These are phyloP conservation scores for Helogale parvula DNA, from an alignment of 2,113 vertebrate species.

Conservation along the genomic window DNA sequence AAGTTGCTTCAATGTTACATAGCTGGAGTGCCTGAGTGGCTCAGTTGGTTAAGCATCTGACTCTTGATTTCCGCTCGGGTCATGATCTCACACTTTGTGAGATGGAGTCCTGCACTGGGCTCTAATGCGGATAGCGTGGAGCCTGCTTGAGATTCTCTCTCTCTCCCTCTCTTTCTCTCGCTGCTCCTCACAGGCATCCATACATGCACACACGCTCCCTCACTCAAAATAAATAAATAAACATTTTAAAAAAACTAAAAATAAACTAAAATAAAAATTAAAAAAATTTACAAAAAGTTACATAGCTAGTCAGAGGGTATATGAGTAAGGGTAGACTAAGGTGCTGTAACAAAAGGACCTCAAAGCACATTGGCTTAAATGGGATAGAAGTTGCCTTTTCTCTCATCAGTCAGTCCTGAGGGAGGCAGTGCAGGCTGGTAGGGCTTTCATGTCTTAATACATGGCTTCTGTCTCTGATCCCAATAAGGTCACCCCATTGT, in stretches of 20 bases:
- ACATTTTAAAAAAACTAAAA: too few species aligned
- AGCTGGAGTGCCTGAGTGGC: not conserved
- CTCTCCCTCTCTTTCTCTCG: too few species aligned
- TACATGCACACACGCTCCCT: too few species aligned
- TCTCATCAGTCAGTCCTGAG: not conserved
- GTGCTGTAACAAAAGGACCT: not conserved
- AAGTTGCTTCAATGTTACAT: not conserved
- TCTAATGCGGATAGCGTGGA: too few species aligned
- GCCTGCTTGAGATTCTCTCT: too few species aligned
- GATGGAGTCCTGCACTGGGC: too few species aligned
- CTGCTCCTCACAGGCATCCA: too few species aligned
- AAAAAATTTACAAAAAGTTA: not conserved
- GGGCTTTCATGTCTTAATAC: not conserved
- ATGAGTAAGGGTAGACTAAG: not conserved
- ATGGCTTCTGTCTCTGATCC: not conserved
- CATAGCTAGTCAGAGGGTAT: not conserved
- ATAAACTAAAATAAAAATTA: too few species aligned
- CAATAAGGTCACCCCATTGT: not conserved
- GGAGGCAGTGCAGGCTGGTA: not conserved
- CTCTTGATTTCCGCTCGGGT: too few species aligned
- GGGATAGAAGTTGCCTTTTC: not conserved
- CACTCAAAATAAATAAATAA: too few species aligned
- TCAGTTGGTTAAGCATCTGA: too few species aligned
- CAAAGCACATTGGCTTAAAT: not conserved
- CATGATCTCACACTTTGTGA: too few species aligned